Percentiles rank a stretch among this genome's conserved stretches.
These are phyloP conservation scores for Ophion costatus DNA, from an alignment of 2,888 invertebrate genomes.

Conservation along the genomic window DNA sequence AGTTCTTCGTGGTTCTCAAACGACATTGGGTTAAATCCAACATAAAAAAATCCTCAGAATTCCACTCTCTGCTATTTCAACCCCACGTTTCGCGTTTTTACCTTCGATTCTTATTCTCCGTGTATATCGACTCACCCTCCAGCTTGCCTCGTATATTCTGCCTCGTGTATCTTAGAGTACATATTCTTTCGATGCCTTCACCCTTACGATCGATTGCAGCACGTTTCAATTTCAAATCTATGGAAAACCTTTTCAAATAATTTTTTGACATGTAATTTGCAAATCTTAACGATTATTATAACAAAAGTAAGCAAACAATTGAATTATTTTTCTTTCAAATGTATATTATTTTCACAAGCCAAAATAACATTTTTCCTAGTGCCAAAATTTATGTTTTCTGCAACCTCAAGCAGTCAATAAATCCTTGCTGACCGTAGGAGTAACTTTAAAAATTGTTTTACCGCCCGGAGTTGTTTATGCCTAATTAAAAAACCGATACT, in stretches of 20 bases:
- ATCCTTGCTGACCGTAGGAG: too few relatives aligned
- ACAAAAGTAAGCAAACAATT: too few relatives aligned
- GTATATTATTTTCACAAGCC: too few relatives aligned
- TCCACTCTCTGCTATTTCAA: slow-evolving; percentile 21
- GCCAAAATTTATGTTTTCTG: too few relatives aligned
- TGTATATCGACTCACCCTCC: slow-evolving; percentile 2
- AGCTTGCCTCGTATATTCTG: not conserved
- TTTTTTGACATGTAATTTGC: too few relatives aligned
- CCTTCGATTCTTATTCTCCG: slow-evolving; percentile 41
- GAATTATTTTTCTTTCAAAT: too few relatives aligned
- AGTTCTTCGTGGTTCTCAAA: slow-evolving; percentile 18
- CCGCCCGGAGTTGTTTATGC: not conserved
- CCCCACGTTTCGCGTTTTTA: slow-evolving; percentile 42
- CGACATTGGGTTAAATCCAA: slow-evolving; percentile 11
- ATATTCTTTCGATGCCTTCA: not conserved
- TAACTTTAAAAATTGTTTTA: not conserved
- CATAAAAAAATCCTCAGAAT: not conserved
- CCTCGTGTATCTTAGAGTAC: not conserved
- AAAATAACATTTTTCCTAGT: too few relatives aligned
- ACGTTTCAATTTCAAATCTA: too few relatives aligned
- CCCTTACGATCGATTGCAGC: too few relatives aligned
- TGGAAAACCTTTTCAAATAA: too few relatives aligned
- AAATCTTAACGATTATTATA: too few relatives aligned
- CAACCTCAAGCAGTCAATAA: too few relatives aligned
- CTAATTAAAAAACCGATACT: not conserved